Evolutionary conservation across 2,888 invertebrate species (phyloP), one percentile per base, ranked within the genome.

Genomic region (Amiota mariae): DNA sequence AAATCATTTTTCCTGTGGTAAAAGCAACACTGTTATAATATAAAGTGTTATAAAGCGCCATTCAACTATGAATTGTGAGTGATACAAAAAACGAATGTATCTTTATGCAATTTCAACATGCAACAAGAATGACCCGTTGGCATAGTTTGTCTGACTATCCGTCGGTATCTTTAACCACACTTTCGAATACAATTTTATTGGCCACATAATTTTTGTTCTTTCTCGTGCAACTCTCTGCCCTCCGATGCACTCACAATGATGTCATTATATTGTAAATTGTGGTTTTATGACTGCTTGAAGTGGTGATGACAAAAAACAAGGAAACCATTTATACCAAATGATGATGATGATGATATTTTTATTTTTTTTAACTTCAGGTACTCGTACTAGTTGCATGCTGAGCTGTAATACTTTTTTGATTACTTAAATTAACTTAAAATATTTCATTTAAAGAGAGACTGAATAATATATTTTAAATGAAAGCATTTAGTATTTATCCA

Each of bases 191-290:
- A 51, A 20, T 20, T 67, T 67, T 24, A 67, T 67, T 67, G 67
- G 67, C 49, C 67, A 67, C 67, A 67, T 67, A 67, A 67, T 67
- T 67, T 47, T 67, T 67, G 24, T 20, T 49, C 20, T 67, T 18
- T 10, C 18, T 59, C 11, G 8, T n/a, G 1, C 3, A 2, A 6
- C 2, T 36, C 36, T 36, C 36, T 36, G 36, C 6, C 36, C 36
- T 36, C 36, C 8, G 2, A 0, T 36, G 36, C 36, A 36, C 8
- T 36, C 8, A 6, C 6, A 6, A 36, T 36, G 36, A 6, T 6
- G 6, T 2, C 20, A 67, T 20, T 51, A 11, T 49, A 11, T 51
- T 11, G 11, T 20, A 12, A 13, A 51, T 67, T 51, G 67, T 67
- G 67, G 67, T 51, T 51, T 13, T 67, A 12, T 49, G 59, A 20